Evolutionary conservation across 2,888 invertebrate genomes (phyloP).

Genomic region (Andrena fulva): DNA sequence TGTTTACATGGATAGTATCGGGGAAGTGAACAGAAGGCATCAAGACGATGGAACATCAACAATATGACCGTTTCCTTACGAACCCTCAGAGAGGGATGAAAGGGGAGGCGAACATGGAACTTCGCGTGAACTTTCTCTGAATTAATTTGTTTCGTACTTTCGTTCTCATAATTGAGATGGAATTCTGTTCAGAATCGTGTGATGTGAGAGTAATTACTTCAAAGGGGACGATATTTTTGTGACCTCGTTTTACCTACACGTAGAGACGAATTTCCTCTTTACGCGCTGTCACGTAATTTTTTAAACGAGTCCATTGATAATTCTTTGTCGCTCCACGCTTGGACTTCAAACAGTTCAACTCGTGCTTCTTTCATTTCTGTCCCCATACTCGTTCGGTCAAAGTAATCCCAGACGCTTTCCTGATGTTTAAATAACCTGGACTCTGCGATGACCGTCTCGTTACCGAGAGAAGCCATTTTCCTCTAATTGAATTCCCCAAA

Average conservation of each 20-base stretch:
- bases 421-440: slow-evolving; percentile 1
- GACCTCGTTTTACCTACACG: neutral
- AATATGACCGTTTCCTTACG: neutral
- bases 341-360: neutral
- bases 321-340: neutral
- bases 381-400: slow-evolving; percentile 7
- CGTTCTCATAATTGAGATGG: neutral
- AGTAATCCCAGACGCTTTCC: slow-evolving; percentile 1
- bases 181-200: neutral
- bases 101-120: neutral
- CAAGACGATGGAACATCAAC: slow-evolving; percentile 1
- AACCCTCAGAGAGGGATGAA: neutral
- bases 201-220: neutral
- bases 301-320: slow-evolving; percentile 1
- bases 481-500: slow-evolving; percentile 15
- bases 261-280: neutral
- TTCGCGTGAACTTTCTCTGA: neutral
- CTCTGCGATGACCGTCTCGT: neutral
- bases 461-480: slow-evolving; percentile 11
- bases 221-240: neutral
- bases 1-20: neutral
- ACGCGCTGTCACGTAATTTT: neutral
- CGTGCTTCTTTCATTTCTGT: neutral
- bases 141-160: neutral
- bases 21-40: neutral